Evolutionary conservation across 2,113 vertebrate species (phyloP).

Genomic region (Nyctereutes procyonoides): DNA sequence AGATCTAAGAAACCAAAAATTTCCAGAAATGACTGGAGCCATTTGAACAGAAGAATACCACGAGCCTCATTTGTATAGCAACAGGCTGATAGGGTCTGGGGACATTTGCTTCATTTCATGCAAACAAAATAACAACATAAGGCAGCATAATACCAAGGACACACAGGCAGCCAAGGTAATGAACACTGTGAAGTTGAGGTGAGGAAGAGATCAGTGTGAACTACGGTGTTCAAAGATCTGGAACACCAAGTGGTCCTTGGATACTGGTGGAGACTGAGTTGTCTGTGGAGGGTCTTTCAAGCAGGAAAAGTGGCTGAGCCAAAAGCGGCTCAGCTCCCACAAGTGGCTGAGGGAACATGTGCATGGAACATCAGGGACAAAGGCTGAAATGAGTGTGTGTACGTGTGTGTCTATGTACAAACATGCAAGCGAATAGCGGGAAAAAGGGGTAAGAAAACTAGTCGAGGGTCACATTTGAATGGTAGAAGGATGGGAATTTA

Average conservation of each 20-base stretch:
- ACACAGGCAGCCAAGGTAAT: background rate
- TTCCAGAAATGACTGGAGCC: background rate
- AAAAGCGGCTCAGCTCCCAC: background rate
- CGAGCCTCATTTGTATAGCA: background rate
- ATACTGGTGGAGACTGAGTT: background rate
- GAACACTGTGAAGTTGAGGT: background rate
- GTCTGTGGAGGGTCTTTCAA: background rate
- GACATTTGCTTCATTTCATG: background rate
- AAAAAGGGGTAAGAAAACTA: constrained; percentile 78
- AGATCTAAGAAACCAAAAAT: constrained; percentile 19
- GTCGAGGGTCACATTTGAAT: background rate
- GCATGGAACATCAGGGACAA: background rate
- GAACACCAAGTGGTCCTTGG: background rate
- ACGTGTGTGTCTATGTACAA: fast-evolving
- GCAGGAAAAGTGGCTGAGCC: background rate
- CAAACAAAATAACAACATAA: background rate
- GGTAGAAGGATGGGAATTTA: background rate
- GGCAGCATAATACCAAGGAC: background rate
- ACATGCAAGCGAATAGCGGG: background rate
- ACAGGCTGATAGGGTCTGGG: background rate
- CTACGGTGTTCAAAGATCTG: background rate
- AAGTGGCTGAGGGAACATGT: background rate
- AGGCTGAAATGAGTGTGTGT: background rate
- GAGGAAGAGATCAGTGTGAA: background rate
- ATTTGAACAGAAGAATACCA: background rate